Percentiles rank a stretch among this genome's conserved stretches.
Evolutionary conservation across 2,888 invertebrate species (phyloP).

Genomic region (Halictus quadricinctus): DNA sequence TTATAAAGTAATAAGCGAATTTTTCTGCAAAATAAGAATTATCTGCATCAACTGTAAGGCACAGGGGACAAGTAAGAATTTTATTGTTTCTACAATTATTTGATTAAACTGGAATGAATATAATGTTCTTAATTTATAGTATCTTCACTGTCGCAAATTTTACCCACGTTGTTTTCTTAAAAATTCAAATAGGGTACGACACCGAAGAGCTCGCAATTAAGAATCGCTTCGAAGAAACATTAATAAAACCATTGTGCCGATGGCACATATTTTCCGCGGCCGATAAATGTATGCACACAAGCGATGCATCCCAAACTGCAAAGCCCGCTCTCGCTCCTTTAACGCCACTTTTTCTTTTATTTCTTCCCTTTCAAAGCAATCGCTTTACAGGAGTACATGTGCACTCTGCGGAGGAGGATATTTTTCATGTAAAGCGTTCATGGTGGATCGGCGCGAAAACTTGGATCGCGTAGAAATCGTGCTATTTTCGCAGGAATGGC

Average conservation of each 20-base stretch:
- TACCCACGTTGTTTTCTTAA: background rate
- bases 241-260: background rate
- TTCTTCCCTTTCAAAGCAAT: conserved; percentile 46
- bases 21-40: too few relatives aligned
- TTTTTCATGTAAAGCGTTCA: conserved; percentile 53
- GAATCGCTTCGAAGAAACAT: background rate
- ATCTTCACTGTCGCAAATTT: background rate
- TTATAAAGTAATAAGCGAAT: too few relatives aligned
- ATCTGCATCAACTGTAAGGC: too few relatives aligned
- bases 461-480: conserved; percentile 10
- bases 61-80: too few relatives aligned
- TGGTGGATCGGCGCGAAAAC: conserved; percentile 28
- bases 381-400: conserved; percentile 34
- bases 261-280: background rate
- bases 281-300: conserved; percentile 37
- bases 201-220: background rate
- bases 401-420: conserved; percentile 40
- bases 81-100: too few relatives aligned
- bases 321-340: conserved; percentile 10
- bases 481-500: conserved; percentile 30
- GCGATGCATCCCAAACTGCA: conserved; percentile 24
- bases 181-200: too few relatives aligned
- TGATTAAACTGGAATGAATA: too few relatives aligned
- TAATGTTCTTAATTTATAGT: background rate
- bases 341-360: conserved; percentile 38